Evolutionary conservation across 2,888 invertebrate genomes (phyloP).

Genomic region (Xestia rhomboidea): DNA sequence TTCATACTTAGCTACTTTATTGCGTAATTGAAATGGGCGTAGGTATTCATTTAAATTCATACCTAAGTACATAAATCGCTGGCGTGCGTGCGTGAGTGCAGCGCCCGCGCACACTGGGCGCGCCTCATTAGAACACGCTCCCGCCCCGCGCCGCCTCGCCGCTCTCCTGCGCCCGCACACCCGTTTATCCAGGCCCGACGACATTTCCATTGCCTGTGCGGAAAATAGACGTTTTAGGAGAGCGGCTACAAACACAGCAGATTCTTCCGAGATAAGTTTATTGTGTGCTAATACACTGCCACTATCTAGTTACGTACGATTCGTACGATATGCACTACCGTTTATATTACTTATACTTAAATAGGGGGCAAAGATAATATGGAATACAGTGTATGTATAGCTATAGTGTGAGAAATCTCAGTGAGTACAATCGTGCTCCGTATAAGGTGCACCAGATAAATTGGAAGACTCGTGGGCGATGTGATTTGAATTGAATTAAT

Average conservation of each 20-base stretch:
- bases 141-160: conserved; percentile 69
- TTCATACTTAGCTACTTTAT: conserved; percentile 66
- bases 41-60: conserved; percentile 82
- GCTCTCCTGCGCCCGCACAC: conserved; percentile 80
- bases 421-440: conserved; percentile 76
- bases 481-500: conserved; percentile 89
- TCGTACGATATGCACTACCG: conserved; percentile 65
- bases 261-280: conserved; percentile 84
- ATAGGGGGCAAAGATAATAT: conserved; percentile 64
- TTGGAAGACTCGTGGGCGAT: conserved; percentile 85
- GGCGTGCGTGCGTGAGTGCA: conserved; percentile 82
- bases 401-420: conserved; percentile 73
- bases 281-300: conserved; percentile 86
- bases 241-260: conserved; percentile 79
- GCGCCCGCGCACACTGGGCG: conserved; percentile 81
- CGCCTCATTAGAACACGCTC: conserved; percentile 83
- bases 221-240: conserved; percentile 88
- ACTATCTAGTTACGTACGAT: conserved; percentile 74
- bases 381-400: conserved; percentile 59
- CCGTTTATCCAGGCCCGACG: conserved; percentile 83
- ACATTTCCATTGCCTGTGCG: conserved; percentile 87
- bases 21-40: conserved; percentile 81
- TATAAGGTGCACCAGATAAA: conserved; percentile 83
- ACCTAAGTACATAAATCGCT: conserved; percentile 80
- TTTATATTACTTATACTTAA: conserved; percentile 66